phyloP scores from a whole-genome alignment of 2,113 vertebrate species.

The Oreochromis tanganicae region DNA sequence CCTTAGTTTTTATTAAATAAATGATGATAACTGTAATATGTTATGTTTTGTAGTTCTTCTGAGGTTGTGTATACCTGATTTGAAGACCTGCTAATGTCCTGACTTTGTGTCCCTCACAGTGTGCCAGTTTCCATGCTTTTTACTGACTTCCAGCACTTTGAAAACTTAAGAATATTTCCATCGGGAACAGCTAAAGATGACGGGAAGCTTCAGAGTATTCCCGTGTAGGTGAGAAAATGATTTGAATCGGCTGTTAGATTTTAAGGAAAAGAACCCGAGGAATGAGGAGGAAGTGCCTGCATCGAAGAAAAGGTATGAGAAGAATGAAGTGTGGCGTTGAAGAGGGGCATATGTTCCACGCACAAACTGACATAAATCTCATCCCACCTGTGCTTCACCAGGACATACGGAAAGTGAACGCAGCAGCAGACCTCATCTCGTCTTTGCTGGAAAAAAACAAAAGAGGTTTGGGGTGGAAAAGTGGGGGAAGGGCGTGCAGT shows the following conservation, averaged over 20 bases:
- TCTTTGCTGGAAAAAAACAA: conserved; percentile 1
- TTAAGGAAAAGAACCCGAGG: background rate
- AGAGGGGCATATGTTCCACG: conserved; percentile 13
- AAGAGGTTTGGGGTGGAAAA: background rate
- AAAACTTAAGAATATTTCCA: background rate
- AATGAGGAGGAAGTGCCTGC: background rate
- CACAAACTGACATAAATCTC: background rate
- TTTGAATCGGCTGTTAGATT: background rate
- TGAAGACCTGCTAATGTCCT: background rate
- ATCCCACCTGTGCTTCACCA: background rate
- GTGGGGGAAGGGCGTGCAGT: background rate
- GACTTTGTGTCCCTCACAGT: background rate
- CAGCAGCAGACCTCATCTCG: background rate
- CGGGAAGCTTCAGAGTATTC: background rate
- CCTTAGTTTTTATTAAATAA: background rate
- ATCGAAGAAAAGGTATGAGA: background rate
- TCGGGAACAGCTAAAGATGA: background rate
- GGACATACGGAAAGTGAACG: conserved; percentile 14
- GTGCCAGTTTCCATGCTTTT: background rate
- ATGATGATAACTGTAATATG: background rate
- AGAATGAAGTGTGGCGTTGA: background rate
- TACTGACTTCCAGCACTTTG: background rate
- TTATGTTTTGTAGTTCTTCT: background rate
- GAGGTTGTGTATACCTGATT: accelerated
- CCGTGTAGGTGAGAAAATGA: background rate